Evolutionary conservation across 2,888 invertebrate genomes (phyloP).

Genomic region (Flabesymbios commensalis): DNA sequence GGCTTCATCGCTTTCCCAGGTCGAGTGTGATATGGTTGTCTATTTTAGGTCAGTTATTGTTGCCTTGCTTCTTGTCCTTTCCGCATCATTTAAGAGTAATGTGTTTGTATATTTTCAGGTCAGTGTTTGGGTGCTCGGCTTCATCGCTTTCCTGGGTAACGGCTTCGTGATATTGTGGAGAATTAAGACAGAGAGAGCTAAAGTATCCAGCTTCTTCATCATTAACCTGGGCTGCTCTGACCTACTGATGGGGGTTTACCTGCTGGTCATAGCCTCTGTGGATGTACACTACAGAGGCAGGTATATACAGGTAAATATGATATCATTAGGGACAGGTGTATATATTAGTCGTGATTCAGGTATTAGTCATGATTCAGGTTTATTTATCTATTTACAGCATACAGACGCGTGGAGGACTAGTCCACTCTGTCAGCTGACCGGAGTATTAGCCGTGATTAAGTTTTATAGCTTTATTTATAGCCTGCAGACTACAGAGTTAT

Average conservation of each 20-base stretch:
- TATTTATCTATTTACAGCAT: too few relatives aligned
- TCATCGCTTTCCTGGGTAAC: constrained; percentile 68
- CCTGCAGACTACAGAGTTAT: too few relatives aligned
- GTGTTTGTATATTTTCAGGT: too few relatives aligned
- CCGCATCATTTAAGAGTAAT: background rate
- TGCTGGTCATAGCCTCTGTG: constrained; percentile 66
- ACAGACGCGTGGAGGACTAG: constrained; percentile 52
- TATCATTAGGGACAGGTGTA: constrained; percentile 48
- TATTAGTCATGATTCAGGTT: too few relatives aligned
- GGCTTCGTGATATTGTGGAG: constrained; percentile 62
- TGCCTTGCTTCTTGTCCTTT: too few relatives aligned
- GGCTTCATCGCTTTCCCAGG: too few relatives aligned
- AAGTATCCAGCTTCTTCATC: constrained; percentile 57
- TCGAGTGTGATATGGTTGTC: too few relatives aligned
- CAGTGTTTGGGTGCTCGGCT: constrained; percentile 70
- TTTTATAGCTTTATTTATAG: too few relatives aligned
- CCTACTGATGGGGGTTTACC: constrained; percentile 69
- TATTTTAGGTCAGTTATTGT: too few relatives aligned
- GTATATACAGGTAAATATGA: constrained; percentile 45
- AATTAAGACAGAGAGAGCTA: constrained; percentile 61
- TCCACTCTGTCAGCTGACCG: constrained; percentile 52
- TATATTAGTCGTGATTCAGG: too few relatives aligned
- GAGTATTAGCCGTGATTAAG: constrained; percentile 56
- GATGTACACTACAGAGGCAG: constrained; percentile 44
- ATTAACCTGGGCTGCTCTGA: constrained; percentile 70